Conservation (phyloP, 2,888 invertebrate genomes). For the Thymelicus sylvestris region DNA sequence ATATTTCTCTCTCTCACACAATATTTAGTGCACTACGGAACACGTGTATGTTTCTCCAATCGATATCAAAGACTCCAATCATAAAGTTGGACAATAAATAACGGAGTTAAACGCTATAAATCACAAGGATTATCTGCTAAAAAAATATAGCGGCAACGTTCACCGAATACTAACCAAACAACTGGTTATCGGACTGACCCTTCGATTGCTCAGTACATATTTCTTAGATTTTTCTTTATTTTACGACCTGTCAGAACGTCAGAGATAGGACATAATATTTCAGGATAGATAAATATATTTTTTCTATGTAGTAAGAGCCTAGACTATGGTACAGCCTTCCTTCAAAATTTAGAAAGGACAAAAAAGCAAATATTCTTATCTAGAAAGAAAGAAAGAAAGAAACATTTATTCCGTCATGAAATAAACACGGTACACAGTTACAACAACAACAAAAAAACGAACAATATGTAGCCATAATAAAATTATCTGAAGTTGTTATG, state of each 20-base stretch:
- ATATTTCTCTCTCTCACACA: no score
- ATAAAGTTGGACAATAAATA: constrained; percentile 61
- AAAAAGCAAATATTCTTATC: no score
- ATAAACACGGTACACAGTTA: no score
- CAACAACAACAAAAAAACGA: no score
- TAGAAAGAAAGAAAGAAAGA: no score
- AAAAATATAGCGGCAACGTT: constrained; percentile 58
- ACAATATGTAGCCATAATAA: no score
- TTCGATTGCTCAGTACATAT: constrained; percentile 46
- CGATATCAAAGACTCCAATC: constrained; percentile 50
- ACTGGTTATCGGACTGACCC: constrained; percentile 54
- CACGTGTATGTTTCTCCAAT: constrained; percentile 4
- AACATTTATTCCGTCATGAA: no score
- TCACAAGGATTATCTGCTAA: constrained; percentile 68
- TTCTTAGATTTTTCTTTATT: constrained; percentile 52
- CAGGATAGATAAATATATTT: neutral
- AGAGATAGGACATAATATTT: constrained; percentile 7
- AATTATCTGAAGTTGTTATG: no score
- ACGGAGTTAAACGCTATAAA: constrained; percentile 60
- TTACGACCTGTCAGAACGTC: constrained; percentile 42
- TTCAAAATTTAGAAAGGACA: no score
- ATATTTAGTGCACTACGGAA: neutral
- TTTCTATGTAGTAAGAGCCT: no score
- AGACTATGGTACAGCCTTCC: no score
- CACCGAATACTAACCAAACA: constrained; percentile 56